Evolutionary conservation across 2,888 invertebrate genomes (phyloP), one percentile per base, ranked within the genome.

Genomic region (Eulithis prunata): DNA sequence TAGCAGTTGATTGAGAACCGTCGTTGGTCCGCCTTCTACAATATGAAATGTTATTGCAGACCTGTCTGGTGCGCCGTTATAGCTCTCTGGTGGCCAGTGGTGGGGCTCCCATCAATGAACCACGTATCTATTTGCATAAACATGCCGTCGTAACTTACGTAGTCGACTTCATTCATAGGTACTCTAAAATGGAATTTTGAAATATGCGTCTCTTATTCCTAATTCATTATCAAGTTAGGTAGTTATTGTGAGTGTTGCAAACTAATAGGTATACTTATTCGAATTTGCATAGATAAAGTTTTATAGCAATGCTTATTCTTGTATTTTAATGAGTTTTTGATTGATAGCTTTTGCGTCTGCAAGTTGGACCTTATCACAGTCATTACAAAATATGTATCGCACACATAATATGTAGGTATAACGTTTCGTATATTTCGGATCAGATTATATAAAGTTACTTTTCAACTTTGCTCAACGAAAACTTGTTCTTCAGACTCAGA

Each of bases 21-120:
- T 72, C 74, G 68, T 47, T 43, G 64, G 60, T 75, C 65, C 43
- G 43, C 51, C 66, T 57, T 63, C 53, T 67, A 58, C 56, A 68
- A 64, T 68, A 68, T 68, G 67, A 71, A 65, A 71, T 65, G 66
- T 62, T 68, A 51, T 64, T 61, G 75, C 76, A 76, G 79, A 82
- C 78, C 76, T 67, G 82, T 77, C 81, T 77, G 68, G 70, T 62
- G 75, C 66, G 70, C 81, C 82, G 79, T 80, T 81, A 82, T 67
- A 71, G 67, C 73, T 77, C 73, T 77, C 75, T 85, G 78, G 74
- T 85, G 80, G 21, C 14, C 55, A 45, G 56, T 61, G 61, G 85
- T 83, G 86, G 84, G 71, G 79, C 75, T 78, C 78, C 80, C 80
- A 78, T 86, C 83, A 86, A 86, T 86, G 86, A 77, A 78, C 78